Percentiles rank a stretch among this genome's conserved stretches.
Conservation (phyloP, 2,113 vertebrate genomes). For the Lota lota region DNA sequence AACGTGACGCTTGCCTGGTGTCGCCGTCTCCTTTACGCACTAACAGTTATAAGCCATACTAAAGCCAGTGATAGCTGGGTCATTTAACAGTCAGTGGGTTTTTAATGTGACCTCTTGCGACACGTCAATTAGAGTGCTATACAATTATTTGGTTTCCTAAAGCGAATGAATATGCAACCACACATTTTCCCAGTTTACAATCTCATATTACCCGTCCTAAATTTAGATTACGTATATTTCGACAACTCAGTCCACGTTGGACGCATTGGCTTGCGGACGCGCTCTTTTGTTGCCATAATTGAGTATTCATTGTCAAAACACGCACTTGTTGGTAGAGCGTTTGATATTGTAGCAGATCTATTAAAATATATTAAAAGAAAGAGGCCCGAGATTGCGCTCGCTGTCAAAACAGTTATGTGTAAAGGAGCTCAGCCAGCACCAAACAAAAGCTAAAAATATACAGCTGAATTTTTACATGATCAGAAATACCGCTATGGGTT, state of each 20-base stretch:
- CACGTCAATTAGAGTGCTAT: neutral
- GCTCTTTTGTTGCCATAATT: too few species aligned
- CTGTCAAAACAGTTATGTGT: slow-evolving; percentile 48
- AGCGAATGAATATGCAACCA: neutral
- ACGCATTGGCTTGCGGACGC: too few species aligned
- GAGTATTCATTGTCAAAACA: too few species aligned
- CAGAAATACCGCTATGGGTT: neutral
- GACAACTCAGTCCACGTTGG: neutral
- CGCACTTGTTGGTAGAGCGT: neutral
- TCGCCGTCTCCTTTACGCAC: slow-evolving; percentile 54
- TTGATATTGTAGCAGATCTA: neutral
- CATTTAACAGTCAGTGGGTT: neutral
- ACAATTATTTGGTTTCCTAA: neutral
- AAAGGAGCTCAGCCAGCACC: slow-evolving; percentile 53
- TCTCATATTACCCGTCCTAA: slow-evolving; percentile 47
- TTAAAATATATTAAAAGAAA: neutral
- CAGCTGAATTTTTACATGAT: neutral
- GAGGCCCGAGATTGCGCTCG: slow-evolving; percentile 48
- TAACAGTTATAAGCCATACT: slow-evolving; percentile 52
- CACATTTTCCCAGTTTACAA: slow-evolving; percentile 4
- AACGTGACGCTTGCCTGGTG: slow-evolving; percentile 20
- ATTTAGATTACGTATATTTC: slow-evolving; percentile 55
- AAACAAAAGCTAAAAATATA: neutral
- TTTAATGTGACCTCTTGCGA: neutral
- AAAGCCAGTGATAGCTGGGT: neutral